A percentile compares a stretch with the other conserved stretches of the same genome.
These are phyloP conservation scores for Microvelia longipes DNA, from an alignment of 1,140 invertebrate genomes.

Conservation along the genomic window DNA sequence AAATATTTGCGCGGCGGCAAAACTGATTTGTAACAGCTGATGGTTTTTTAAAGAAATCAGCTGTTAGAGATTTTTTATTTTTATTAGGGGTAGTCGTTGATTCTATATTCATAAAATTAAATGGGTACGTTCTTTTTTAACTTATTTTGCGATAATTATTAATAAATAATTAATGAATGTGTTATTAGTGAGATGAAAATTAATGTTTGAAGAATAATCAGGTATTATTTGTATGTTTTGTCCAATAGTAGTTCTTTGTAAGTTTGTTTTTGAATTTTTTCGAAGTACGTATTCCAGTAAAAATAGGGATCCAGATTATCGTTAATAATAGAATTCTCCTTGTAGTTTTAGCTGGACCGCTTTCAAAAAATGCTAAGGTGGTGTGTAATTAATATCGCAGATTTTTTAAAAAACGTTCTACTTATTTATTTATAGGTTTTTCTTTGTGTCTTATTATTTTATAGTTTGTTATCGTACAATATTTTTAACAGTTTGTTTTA, in stretches of 20 bases:
- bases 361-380: conserved; percentile 11
- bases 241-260: too few species aligned
- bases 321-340: conserved; percentile 20
- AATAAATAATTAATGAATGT: not conserved
- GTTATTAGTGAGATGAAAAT: not conserved
- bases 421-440: conserved; percentile 6
- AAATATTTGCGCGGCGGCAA: not conserved
- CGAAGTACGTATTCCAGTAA: conserved; percentile 14
- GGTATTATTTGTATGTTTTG: too few species aligned
- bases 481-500: too few species aligned
- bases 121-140: not conserved
- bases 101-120: not conserved
- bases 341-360: too few species aligned
- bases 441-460: not conserved
- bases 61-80: too few species aligned
- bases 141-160: not conserved
- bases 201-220: too few species aligned
- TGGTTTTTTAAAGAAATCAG: too few species aligned
- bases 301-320: conserved; percentile 13
- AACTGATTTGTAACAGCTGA: not conserved
- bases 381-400: not conserved
- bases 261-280: not conserved
- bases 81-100: not conserved
- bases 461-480: not conserved
- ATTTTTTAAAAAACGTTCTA: not conserved